phyloP scores from a whole-genome alignment of 2,888 invertebrate species.

The Eugnorisma glareosa region DNA sequence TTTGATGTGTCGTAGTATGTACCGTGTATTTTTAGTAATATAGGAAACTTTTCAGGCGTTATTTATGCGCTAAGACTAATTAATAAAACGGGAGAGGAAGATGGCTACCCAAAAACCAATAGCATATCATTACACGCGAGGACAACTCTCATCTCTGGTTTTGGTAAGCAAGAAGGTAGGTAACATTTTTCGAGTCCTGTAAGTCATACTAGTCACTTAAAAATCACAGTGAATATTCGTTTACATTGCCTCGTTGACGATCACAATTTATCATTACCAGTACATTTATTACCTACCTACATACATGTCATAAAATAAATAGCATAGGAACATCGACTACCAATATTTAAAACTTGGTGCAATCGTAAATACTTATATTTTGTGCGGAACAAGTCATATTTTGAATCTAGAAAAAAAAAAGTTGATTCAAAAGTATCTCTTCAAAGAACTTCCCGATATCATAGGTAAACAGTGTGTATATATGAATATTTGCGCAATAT shows the following conservation, averaged over 20 bases:
- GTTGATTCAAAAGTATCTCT: neutral
- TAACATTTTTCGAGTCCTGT: neutral
- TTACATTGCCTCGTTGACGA: slow-evolving; percentile 38
- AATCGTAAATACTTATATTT: slow-evolving; percentile 2
- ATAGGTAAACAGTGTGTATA: neutral
- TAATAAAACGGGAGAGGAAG: neutral
- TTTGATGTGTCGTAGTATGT: neutral
- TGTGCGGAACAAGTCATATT: slow-evolving; percentile 9
- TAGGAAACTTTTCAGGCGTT: neutral
- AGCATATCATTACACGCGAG: neutral
- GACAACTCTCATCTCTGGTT: neutral
- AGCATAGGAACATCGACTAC: slow-evolving; percentile 22
- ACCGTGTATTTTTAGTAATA: slow-evolving; percentile 20
- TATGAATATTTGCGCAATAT: slow-evolving; percentile 21
- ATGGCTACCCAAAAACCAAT: neutral
- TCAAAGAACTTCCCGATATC: neutral
- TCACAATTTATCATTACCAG: slow-evolving; percentile 15
- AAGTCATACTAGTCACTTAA: slow-evolving; percentile 8
- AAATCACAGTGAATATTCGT: slow-evolving; percentile 16
- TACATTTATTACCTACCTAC: slow-evolving; percentile 14
- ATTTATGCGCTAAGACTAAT: neutral
- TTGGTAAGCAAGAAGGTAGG: neutral
- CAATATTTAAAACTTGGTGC: neutral
- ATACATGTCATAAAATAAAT: slow-evolving; percentile 16
- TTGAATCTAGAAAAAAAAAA: neutral